Base-by-base conservation (phyloP, 2,113 vertebrate species). In the Myotis lucifugus region DNA sequence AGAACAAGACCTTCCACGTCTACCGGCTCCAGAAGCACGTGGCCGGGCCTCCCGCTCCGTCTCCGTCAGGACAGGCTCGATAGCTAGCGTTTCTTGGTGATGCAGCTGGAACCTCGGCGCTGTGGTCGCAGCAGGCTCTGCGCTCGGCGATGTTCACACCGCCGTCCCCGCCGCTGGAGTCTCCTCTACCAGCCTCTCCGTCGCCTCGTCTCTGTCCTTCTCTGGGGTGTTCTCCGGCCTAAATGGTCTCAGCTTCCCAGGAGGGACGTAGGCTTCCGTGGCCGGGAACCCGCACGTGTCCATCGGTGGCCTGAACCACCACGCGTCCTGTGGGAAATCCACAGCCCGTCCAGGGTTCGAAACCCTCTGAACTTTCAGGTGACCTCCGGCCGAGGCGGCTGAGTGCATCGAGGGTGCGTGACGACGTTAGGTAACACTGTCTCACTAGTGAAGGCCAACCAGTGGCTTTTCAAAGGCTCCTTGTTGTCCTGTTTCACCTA, bases 1-100 rank as follows among this genome's bases (percentile, higher is more conserved):
- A 99, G 91, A 99, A 99, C 98, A 99, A 99, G 98, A 99, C 99
- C 9, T 99, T 99, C 98, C 98, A 99, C 0, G 99, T 99, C 77
- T 99, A 99, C 98, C 99, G 97, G 94, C 98, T 94, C 97, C 76
- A 98, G 97, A 79, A 98, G 97, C 95, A 98, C 98, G 97, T 98
- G 97, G 83, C 4, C 0, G n/a, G 13, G 61, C 37, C 73, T 66
- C 40, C 88, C 46, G 82, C 4, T 61, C 59, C 59, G 0, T 37
- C 67, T 88, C 88, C 27, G 27, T 29, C 59, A 1, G 59, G 23
- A 25, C 59, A 5, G 0, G 11, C 59, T 1, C 25, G 25, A 12
- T 61, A 61, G 59, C 59, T 11, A 21, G 11, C 37, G 37, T 23
- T 21, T 3, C 21, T 34, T 6, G 69, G 37, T 6, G 37, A 72